Percentiles rank a stretch among this genome's conserved stretches.
Evolutionary conservation across 2,797 vertebrate species (phyloP).

Genomic region (Anisognathus igniventris): DNA sequence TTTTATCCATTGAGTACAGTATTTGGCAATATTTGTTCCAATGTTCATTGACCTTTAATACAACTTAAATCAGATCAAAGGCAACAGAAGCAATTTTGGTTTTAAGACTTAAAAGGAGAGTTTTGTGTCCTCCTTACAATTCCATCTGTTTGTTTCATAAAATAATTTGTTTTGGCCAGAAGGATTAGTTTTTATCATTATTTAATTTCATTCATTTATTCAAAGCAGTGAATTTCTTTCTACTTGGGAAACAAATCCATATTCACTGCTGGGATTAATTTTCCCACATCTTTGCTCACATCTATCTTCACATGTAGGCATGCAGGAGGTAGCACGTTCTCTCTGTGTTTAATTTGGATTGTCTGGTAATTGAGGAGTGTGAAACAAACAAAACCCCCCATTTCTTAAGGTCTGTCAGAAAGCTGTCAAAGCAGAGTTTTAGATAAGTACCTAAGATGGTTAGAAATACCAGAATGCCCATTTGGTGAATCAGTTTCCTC

Average conservation of each 20-base stretch:
- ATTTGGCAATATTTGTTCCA: constrained; percentile 59
- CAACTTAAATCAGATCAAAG: constrained; percentile 49
- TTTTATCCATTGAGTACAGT: constrained; percentile 40
- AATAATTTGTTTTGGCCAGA: not conserved
- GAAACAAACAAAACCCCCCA: fast-evolving
- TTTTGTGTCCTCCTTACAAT: not conserved
- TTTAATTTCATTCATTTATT: constrained; percentile 37
- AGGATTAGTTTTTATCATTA: constrained; percentile 4
- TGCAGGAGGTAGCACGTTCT: not conserved
- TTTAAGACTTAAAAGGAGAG: constrained; percentile 21
- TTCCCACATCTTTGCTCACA: not conserved
- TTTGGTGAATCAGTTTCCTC: not conserved
- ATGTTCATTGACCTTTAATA: constrained; percentile 42
- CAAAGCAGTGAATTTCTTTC: not conserved
- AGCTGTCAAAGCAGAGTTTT: not conserved
- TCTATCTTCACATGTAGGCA: not conserved
- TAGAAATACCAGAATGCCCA: not conserved
- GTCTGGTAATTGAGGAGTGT: not conserved
- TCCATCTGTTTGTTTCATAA: constrained; percentile 4
- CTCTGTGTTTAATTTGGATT: not conserved
- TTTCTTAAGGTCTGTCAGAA: not conserved
- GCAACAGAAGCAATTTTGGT: constrained; percentile 22
- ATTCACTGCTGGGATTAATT: not conserved
- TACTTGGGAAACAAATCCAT: constrained; percentile 1
- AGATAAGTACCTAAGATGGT: not conserved